Conservation (phyloP, 2,888 invertebrate species). For the Noctua janthina region DNA sequence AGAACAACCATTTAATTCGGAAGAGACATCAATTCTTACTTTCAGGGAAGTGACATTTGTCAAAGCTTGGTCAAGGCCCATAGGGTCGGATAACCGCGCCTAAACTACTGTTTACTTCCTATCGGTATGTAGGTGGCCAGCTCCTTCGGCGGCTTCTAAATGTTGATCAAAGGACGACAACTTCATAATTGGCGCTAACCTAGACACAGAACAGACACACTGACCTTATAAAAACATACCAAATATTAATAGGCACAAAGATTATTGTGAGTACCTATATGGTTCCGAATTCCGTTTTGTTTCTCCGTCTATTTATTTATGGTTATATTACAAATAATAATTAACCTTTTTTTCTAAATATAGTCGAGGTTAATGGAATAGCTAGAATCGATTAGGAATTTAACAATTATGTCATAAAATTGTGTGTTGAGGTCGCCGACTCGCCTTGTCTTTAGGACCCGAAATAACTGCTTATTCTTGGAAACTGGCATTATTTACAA, state of each 20-base stretch:
- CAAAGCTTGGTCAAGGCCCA: slow-evolving; percentile 47
- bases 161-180: slow-evolving; percentile 70
- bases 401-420: slow-evolving; percentile 43
- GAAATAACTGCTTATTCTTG: slow-evolving; percentile 18
- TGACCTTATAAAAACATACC: slow-evolving; percentile 64
- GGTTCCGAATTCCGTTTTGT: slow-evolving; percentile 13
- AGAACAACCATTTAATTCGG: slow-evolving; percentile 20
- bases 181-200: slow-evolving; percentile 64
- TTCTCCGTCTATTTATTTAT: slow-evolving; percentile 17
- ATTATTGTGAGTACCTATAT: slow-evolving; percentile 5
- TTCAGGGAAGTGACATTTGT: slow-evolving; percentile 60
- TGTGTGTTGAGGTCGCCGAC: slow-evolving; percentile 31
- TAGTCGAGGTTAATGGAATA: slow-evolving; percentile 46
- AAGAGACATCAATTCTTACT: slow-evolving; percentile 36
- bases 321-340: slow-evolving; percentile 17
- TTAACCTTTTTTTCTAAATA: slow-evolving; percentile 38
- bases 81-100: slow-evolving; percentile 35
- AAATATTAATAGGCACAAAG: slow-evolving; percentile 42
- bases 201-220: slow-evolving; percentile 58
- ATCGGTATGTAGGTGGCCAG: slow-evolving; percentile 32
- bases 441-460: slow-evolving; percentile 44
- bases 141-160: slow-evolving; percentile 31
- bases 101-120: slow-evolving; percentile 60
- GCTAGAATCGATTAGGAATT: slow-evolving; percentile 40
- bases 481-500: slow-evolving; percentile 39